Base-by-base conservation (phyloP, 1,140 invertebrate genomes). In the Listronotus oregonensis region DNA sequence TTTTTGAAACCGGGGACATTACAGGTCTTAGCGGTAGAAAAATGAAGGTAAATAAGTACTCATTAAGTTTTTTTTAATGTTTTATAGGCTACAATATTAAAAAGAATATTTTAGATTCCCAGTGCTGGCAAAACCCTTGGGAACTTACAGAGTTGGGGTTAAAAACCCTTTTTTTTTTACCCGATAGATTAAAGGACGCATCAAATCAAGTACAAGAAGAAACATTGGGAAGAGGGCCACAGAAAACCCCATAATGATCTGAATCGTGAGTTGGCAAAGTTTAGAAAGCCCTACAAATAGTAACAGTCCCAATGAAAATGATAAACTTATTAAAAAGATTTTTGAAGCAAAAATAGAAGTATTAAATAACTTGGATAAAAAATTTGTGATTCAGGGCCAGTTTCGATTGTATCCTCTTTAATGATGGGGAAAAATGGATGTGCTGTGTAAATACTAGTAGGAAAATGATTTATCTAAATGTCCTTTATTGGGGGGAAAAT, bases 361-460 rank as follows among this genome's bases (percentile, higher is more conserved):
- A 54, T 81, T 98, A 18, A 90, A 85, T 66, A 83, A 79, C 67
- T 82, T 91, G 49, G 96, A 99, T 70, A 98, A 97, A 79, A 95
- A 76, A 94, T 90, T 77, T 83, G 79, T 63, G 94, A 98, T 80
- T 76, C 88, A 57, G 94, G 95, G 18, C 94, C 95, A 17, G 87
- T 92, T 9, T 96, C 80, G 97, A 99, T 79, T 96, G 94, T 83
- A 83, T 99, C 56, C 85, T 98, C 10, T 98, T 94, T 79, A 85
- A 97, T 78, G 90, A 95, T 85, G 92, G 93, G 59, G 68, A 84
- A 52, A 84, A 85, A 70, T 91, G 93, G 92, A 84, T 87, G 89
- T 92, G 90, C 27, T 94, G 92, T 75, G 86, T 97, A 49, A 95
- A 97, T 78, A 96, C 92, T 3, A 88, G 88, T 10, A 94, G 78